These are phyloP conservation scores for Nothura maculosa DNA, from an alignment of 2,797 vertebrate species.

Conservation along the genomic window DNA sequence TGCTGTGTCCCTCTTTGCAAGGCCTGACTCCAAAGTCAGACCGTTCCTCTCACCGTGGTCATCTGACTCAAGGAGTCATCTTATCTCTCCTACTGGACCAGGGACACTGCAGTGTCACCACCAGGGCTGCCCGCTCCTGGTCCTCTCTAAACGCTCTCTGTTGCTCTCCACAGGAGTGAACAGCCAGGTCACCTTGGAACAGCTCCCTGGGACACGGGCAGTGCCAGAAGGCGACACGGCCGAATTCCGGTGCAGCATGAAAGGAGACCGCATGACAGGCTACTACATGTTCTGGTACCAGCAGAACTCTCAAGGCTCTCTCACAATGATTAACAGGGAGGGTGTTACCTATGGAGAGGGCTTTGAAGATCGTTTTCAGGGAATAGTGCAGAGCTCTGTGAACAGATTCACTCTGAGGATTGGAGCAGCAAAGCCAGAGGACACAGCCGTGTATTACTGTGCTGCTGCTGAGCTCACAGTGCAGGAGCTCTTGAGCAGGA, in stretches of 20 bases:
- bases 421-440: too few relatives aligned
- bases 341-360: not conserved
- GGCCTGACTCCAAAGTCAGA: too few relatives aligned
- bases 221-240: rapidly evolving
- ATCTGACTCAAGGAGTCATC: too few relatives aligned
- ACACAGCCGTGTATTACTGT: too few relatives aligned
- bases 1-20: too few relatives aligned
- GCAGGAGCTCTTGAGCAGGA: too few relatives aligned
- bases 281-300: not conserved
- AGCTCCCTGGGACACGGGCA: rapidly evolving
- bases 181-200: not conserved
- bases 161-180: not conserved
- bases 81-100: too few relatives aligned
- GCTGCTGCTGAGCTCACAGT: too few relatives aligned
- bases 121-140: rapidly evolving
- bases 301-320: not conserved
- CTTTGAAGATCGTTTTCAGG: too few relatives aligned
- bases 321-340: rapidly evolving
- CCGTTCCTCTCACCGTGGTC: too few relatives aligned
- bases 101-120: not conserved
- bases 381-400: too few relatives aligned
- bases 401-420: too few relatives aligned
- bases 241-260: not conserved
- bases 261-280: not conserved
- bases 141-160: not conserved